Evolutionary conservation across 1,140 invertebrate genomes (phyloP), one percentile per base, ranked within the genome.

Genomic region (Drosophila serrata): DNA sequence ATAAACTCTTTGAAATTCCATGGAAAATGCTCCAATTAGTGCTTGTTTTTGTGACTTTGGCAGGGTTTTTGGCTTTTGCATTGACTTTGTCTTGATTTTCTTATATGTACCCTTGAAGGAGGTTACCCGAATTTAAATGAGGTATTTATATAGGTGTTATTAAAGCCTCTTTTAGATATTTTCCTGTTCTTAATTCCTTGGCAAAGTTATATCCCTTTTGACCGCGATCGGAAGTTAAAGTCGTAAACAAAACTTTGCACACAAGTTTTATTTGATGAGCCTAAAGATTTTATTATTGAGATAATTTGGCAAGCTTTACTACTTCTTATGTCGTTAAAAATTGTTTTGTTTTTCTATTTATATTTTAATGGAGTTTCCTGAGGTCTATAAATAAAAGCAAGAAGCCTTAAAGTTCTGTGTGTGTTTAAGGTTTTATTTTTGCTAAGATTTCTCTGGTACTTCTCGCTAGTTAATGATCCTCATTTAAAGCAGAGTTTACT

Each of bases 1-100:
- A 88, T 80, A 88, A 87, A 87, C 84, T 82, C 58, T 77, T 45
- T 64, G 53, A 81, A 87, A 88, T 84, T 68, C 84, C 84, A 88
- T 88, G 84, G 46, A 87, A 73, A 67, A 67, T 59, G 75, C 57
- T 69, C 75, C 75, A 78, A 78, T 70, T 88, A 75, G 76, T 60
- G 76, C 48, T 29, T 56, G 35, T 67, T 65, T 73, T 42, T 59
- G 40, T 60, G 46, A 56, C 45, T 75, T 68, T 74, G 74, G 46
- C 53, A 67, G 39, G 60, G 39, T 77, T 64, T 63, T 72, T 68
- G 60, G 55, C 35, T 45, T 49, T 45, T 74, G 58, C 49, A 43
- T 61, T 59, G 53, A 51, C 56, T 49, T 37, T 77, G 61, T 42
- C 12, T 17, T 31, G 55, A 24, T 56, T 56, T 35, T 40, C 17